Percentiles rank a stretch among this genome's conserved stretches.
Conservation (phyloP, 2,113 vertebrate species). For the Rhabdornis inornatus region DNA sequence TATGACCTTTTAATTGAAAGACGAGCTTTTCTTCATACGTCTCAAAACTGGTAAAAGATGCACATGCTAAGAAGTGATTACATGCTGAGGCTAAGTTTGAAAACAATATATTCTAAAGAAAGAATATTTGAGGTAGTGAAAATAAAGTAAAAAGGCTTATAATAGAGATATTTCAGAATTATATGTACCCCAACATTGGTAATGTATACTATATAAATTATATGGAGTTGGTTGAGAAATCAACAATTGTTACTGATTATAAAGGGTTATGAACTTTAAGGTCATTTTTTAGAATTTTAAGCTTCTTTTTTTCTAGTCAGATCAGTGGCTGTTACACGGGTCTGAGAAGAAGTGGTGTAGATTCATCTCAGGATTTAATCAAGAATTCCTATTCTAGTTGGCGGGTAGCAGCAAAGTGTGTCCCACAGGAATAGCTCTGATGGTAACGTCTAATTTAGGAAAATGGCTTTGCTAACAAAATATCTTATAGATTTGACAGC, state of each 20-base stretch:
- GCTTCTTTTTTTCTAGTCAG: background rate
- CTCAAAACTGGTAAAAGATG: background rate
- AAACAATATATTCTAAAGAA: background rate
- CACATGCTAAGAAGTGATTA: background rate
- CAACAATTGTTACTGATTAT: background rate
- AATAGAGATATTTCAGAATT: background rate
- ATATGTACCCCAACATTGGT: background rate
- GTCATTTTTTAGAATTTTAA: background rate
- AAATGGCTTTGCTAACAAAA: constrained; percentile 1
- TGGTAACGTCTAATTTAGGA: background rate
- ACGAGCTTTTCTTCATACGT: background rate
- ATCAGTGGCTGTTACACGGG: background rate
- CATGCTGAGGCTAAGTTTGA: background rate
- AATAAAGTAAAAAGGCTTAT: background rate
- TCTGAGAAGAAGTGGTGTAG: background rate
- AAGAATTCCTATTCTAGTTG: background rate
- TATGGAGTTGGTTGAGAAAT: background rate
- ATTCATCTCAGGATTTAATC: background rate
- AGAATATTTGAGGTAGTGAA: background rate
- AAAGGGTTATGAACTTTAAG: background rate
- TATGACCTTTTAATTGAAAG: background rate
- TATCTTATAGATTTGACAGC: background rate
- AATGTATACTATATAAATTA: background rate
- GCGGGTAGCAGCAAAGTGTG: background rate
- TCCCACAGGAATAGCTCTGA: background rate